Evolutionary conservation across 2,888 invertebrate species (phyloP), one percentile per base, ranked within the genome.

Genomic region (Pammene fasciana): DNA sequence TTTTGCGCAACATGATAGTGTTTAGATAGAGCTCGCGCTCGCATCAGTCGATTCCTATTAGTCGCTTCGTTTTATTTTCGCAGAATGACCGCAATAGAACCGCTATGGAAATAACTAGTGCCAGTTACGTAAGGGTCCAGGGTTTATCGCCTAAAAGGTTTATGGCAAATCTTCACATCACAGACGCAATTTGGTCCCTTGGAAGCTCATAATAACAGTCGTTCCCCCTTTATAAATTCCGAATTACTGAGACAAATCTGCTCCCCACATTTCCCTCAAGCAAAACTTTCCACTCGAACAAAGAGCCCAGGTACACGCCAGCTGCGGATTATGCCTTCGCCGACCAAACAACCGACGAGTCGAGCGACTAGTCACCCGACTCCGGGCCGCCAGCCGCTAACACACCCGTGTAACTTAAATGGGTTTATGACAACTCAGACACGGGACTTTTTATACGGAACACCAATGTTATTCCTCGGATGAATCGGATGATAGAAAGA

Each of bases 271-370:
- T 75, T 73, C 72, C 76, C 75, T 76, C 71, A 74, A 77, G 75
- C 77, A 77, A 86, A 88, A 88, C 85, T 86, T 89, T 88, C 86
- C 86, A 82, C 78, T 79, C 79, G 85, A 86, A 89, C 91, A 90
- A 90, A 90, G 89, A 86, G 83, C 80, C 82, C 90, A 89, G 89
- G 90, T 90, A 89, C 77, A 85, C 83, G 86, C 81, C 89, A 86
- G 88, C 87, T 87, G 87, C 83, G 81, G 86, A 86, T 86, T 86
- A 88, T 78, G 81, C 76, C 78, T 70, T 76, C 74, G 72, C 78
- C 82, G 79, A 82, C 79, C 71, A 72, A 76, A 79, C 82, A 76
- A 62, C 73, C 79, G 75, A 86, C 80, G 67, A 67, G 78, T 78
- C 76, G 79, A 74, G 68, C 82, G 72, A 82, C 81, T 68, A 73